Evolutionary conservation across 1,140 invertebrate species (phyloP), one percentile per base, ranked within the genome.

Genomic region (Marisa cornuarietis): DNA sequence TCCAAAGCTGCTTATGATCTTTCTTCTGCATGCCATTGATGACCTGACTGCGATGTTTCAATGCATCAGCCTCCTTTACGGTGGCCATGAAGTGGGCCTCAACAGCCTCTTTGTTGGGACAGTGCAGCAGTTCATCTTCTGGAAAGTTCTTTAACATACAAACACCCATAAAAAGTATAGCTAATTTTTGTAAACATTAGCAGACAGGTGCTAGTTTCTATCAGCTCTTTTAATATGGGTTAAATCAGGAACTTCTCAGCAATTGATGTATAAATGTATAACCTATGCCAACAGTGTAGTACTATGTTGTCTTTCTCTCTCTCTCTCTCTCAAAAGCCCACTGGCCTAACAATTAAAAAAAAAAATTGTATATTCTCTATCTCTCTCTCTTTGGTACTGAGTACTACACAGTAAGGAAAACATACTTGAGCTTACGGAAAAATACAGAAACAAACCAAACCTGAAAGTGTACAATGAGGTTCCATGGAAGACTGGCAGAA

Each of bases 1-100:
- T 92, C 97, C 98, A 99, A 11, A 99, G 92, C 85, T 99, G 97
- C 91, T 96, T 97, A 88, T 99, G 98, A 88, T 99, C 98, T 90
- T 98, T 98, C 87, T 97, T 97, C 87, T 98, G 97, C 98, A 99
- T 99, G 82, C 93, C 94, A 54, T 96, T 96, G 71, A 99, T 95
- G 18, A 99, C 94, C 91, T 96, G 95, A 10, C 95, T 94, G 85
- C 95, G 93, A 88, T 99, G 98, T 91, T 99, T 99, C 1, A 99
- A 90, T 9, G 96, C 95, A 93, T 99, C 98, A 5, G 98, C 98
- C 93, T 99, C 98, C 92, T 99, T 99, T 14, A 99, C 92, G 79
- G 95, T 96, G 22, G 97, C 95, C 93, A 99, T 95, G 89, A 98
- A 99, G 90, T 97, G 94, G 8, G 97, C 94, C 91, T 99, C 97